Evolutionary conservation across 2,113 vertebrate species (phyloP).

Genomic region (Ptyas mucosa): DNA sequence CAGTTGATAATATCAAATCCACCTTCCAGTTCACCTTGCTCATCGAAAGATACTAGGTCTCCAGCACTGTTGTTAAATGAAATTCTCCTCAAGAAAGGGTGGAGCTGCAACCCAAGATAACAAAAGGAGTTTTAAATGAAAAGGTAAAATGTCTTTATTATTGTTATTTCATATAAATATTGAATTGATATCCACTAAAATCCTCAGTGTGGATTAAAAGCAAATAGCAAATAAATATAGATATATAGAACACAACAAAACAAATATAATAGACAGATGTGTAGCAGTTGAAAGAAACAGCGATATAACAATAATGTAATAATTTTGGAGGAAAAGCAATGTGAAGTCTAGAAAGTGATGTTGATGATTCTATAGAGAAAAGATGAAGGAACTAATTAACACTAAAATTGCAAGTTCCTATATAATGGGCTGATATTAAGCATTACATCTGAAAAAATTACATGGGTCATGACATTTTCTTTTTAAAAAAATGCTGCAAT

Average conservation of each 20-base stretch:
- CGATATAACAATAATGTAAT: not conserved
- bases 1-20: not conserved
- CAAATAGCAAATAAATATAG: not conserved
- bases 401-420: not conserved
- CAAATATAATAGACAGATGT: not conserved
- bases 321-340: not conserved
- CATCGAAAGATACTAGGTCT: not conserved
- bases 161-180: not conserved
- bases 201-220: not conserved
- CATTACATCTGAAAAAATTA: not conserved
- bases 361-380: not conserved
- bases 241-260: not conserved
- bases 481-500: not conserved
- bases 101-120: not conserved
- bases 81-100: not conserved
- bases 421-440: not conserved
- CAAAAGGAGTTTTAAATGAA: not conserved
- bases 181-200: not conserved
- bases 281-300: not conserved
- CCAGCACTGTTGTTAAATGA: not conserved
- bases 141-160: not conserved
- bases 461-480: not conserved
- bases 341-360: not conserved
- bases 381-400: not conserved
- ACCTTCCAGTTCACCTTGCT: not conserved